These are phyloP conservation scores for Drosophila punjabiensis DNA, from an alignment of 1,140 invertebrate species.

Conservation along the genomic window DNA sequence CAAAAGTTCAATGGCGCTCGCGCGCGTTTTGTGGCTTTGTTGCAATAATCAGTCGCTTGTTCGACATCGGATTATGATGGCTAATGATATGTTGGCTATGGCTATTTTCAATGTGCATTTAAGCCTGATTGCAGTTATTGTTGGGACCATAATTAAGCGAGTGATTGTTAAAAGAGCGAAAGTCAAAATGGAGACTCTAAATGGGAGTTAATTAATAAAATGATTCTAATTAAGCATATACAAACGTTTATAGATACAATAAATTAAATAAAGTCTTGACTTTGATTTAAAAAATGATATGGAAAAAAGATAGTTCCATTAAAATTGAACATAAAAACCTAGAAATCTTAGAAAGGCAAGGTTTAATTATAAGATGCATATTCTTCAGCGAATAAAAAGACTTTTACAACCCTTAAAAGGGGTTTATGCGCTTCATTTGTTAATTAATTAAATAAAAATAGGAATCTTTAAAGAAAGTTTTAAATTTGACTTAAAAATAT, in stretches of 20 bases:
- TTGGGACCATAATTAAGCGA: slow-evolving; percentile 42
- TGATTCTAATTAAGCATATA: slow-evolving; percentile 7
- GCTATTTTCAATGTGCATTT: slow-evolving; percentile 54
- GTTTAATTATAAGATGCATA: not conserved
- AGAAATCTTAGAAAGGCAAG: not conserved
- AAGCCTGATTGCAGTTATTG: slow-evolving; percentile 64
- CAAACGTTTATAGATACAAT: not conserved
- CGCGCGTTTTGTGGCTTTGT: slow-evolving; percentile 33
- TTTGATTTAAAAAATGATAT: not conserved
- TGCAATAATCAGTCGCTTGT: slow-evolving; percentile 32
- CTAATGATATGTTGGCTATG: slow-evolving; percentile 53
- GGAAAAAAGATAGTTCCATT: too few species aligned
- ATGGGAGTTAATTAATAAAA: not conserved
- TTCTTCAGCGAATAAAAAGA: not conserved
- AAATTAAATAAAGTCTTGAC: not conserved
- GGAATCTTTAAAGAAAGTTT: too few species aligned
- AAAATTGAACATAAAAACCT: too few species aligned
- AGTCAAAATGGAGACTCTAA: slow-evolving; percentile 33
- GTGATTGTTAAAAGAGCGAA: slow-evolving; percentile 48
- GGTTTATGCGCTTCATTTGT: not conserved
- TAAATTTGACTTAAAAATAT: too few species aligned
- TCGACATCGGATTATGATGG: slow-evolving; percentile 48
- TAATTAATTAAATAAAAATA: too few species aligned
- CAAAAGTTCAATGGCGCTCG: slow-evolving; percentile 24
- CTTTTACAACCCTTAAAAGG: not conserved